Base-by-base conservation (phyloP, 2,888 invertebrate genomes). In the Lepidocyrtinus sp. region DNA sequence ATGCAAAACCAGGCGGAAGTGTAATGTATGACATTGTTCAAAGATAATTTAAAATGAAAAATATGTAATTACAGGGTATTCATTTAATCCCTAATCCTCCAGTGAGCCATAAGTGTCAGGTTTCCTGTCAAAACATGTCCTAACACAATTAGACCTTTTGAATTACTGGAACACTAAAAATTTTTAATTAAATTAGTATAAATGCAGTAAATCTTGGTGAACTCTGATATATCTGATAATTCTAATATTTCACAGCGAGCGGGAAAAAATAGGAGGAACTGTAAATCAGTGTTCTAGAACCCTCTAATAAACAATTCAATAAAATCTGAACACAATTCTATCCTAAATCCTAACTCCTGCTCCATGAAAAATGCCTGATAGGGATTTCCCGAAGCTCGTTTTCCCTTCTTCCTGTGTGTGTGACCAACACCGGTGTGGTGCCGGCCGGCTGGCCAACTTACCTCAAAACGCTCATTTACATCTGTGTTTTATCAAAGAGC, bases 401-500 rank as follows among this genome's bases (percentile, higher is more conserved):
- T 63, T 45, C 50, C 61, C 63, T 7, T 55, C 19, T 64, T 72
- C 72, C 62, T 62, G 72, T 64, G 21, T 12, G 36, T 36, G 36
- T 36, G 36, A 36, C 36, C 36, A 12, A 36, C 36, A 64, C 27
- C 73, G 64, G 55, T 62, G 24, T 26, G 65, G 19, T 65, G 26
- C 36, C 36, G 22, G 46, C 22, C 63, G 71, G 71, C 71, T 22
- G 71, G 71, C 63, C 62, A 46, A 72, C 27, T 71, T 36, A 63
- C 71, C 62, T 21, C 36, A 36, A 72, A 26, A 25, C 59, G 2
- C 45, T 62, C 12, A 45, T 45, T 61, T 72, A 45, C 24, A 72
- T 71, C 24, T 59, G 15, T 25, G 12, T 59, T 55, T 19, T 19
- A 45, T 36, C 45, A n/a, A n/a, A n/a, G 27, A 25, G 25, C 36